Base-by-base conservation (phyloP, 2,888 invertebrate species). In the Xestia sexstrigata region DNA sequence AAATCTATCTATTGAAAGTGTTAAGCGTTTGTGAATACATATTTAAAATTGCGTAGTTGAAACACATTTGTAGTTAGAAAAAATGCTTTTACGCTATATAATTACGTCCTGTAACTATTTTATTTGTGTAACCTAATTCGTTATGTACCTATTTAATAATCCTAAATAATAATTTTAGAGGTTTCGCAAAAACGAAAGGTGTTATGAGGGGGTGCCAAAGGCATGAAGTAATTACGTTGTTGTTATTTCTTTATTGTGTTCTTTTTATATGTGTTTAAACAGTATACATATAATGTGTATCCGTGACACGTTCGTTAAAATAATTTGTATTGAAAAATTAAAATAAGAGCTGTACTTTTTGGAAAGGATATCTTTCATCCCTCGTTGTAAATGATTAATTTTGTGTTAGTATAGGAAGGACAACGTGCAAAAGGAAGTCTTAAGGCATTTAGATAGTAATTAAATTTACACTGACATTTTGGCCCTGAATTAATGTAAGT, bases 181-280 rank as follows among this genome's bases (percentile, higher is more conserved):
- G 96, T 96, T 96, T 96, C 96, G 96, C 95, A 95, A 91, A 94
- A 96, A 96, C 96, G 96, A 96, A 96, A 88, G 92, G 87, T 71
- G 58, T 78, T 86, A 83, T 52, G 80, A 70, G 80, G 74, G 67
- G 77, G 47, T 87, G 88, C 88, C 88, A 70, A 84, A 78, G 86
- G 88, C 88, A 90, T 88, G 86, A 76, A 81, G 83, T 78, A 86
- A 89, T 87, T 77, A 84, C 74, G 72, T 86, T 89, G 75, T 84
- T 84, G 86, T 88, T 79, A 81, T 86, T 89, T 78, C 30, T 88
- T 88, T 82, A 60, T 86, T 87, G 78, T 83, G 79, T 88, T 88
- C 65, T 80, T 78, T 72, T 68, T 49, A 78, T 83, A 87, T 83
- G 58, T 89, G 86, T 88, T 88, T 89, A 86, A 87, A 85, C 85